Evolutionary conservation across 1,140 invertebrate species (phyloP), one percentile per base, ranked within the genome.

Genomic region (Caenorhabditis tropicalis): DNA sequence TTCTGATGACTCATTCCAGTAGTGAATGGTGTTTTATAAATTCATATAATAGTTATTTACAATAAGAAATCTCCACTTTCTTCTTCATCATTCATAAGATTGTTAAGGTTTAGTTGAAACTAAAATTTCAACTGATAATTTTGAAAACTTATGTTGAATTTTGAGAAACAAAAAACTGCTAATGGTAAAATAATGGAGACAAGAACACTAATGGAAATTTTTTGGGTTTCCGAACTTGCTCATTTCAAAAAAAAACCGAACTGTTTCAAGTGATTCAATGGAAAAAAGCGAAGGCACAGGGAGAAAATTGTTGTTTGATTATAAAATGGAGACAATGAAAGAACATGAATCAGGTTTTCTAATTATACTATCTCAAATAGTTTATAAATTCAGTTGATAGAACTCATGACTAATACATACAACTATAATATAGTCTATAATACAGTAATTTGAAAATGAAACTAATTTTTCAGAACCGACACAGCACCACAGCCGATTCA

Each of bases 241-340:
- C 79, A 24, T 81, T 82, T 81, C 60, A 81, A 81, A 56, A 85
- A n/a, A 49, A 24, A 85, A 60, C 70, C 82, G 84, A 46, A 85
- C 79, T 19, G 80, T 79, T 58, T 85, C 84, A 46, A 51, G 58
- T 16, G 79, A 60, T 49, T 48, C 79, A 81, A 74, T 74, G 65
- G 65, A 74, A 74, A 74, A 43, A 74, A 74, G 65, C 65, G 29
- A 74, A 29, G 65, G 29, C 19, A 43, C 16, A 70, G 4, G 31
- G 60, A n/a, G 60, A 27, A 49, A 79, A 49, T n/a, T n/a, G n/a
- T n/a, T n/a, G n/a, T n/a, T n/a, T n/a, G n/a, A n/a, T n/a, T n/a
- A n/a, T n/a, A n/a, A n/a, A n/a, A n/a, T n/a, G n/a, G n/a, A n/a
- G n/a, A n/a, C n/a, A n/a, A n/a, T n/a, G n/a, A n/a, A n/a, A n/a